Evolutionary conservation across 1,140 invertebrate species (phyloP).

Genomic region (Drosophila pruinosa): DNA sequence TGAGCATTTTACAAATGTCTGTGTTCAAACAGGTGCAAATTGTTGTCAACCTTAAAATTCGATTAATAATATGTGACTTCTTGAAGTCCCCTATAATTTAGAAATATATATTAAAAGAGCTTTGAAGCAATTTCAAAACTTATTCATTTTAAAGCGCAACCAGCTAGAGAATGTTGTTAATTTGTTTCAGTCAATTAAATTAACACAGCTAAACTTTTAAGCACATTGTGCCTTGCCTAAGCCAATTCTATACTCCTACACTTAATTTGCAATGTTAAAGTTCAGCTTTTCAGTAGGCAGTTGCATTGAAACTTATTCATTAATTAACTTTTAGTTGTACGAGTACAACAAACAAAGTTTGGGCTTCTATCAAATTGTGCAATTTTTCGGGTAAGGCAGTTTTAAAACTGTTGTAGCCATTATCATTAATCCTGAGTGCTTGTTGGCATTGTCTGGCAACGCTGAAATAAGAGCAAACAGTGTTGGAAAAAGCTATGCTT

Average conservation of each 20-base stretch:
- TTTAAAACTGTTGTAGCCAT: constrained; percentile 46
- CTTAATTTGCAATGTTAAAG: not conserved
- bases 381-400: constrained; percentile 7
- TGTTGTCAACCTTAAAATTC: not conserved
- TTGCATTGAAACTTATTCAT: not conserved
- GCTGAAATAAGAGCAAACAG: constrained; percentile 44
- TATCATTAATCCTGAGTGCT: constrained; percentile 57
- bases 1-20: not conserved
- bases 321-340: constrained; percentile 9
- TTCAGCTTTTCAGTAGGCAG: not conserved
- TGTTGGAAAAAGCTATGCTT: constrained; percentile 28
- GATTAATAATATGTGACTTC: no score
- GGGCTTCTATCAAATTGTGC: constrained; percentile 1
- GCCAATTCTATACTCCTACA: no score
- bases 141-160: not conserved
- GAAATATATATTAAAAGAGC: not conserved
- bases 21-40: no score
- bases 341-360: not conserved
- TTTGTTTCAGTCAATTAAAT: not conserved
- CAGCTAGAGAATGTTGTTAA: not conserved
- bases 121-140: not conserved
- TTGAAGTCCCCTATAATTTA: no score
- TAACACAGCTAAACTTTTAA: not conserved
- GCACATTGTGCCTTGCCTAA: not conserved
- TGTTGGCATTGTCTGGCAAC: constrained; percentile 31